These are phyloP conservation scores for Halcyon malimbica DNA, from an alignment of 2,113 vertebrate genomes.

Conservation along the genomic window DNA sequence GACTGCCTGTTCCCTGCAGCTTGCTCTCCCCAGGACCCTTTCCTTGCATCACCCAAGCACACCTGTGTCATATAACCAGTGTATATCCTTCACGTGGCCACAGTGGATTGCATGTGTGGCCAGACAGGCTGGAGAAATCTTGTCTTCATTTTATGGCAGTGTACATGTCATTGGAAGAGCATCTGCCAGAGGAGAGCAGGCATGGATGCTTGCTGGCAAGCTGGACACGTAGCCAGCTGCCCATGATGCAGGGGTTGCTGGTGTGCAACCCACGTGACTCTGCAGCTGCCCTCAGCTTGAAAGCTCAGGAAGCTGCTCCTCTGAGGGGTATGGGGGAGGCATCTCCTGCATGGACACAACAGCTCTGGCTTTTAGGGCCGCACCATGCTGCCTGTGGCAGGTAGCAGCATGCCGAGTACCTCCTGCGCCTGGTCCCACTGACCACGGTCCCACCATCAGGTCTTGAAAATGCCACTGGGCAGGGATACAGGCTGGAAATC, in stretches of 20 bases:
- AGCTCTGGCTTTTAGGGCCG: neutral
- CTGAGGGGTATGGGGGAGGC: neutral
- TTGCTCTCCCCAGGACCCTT: neutral
- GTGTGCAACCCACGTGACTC: neutral
- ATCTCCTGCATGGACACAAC: neutral
- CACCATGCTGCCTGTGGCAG: neutral
- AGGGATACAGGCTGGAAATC: neutral
- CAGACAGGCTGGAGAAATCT: neutral
- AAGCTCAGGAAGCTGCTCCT: neutral
- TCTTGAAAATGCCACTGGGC: neutral
- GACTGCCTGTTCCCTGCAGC: neutral
- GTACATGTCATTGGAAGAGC: neutral
- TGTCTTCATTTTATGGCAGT: neutral
- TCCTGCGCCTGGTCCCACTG: neutral
- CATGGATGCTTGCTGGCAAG: neutral
- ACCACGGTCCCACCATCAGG: accelerated
- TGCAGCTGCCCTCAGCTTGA: neutral
- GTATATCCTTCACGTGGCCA: neutral
- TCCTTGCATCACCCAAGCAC: neutral
- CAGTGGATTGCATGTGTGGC: neutral
- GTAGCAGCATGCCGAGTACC: accelerated
- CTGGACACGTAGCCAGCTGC: neutral
- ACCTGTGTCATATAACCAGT: neutral
- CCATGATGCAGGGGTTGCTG: neutral
- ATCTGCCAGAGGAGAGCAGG: neutral